These are phyloP conservation scores for Lasiurus cinereus DNA, from an alignment of 2,113 vertebrate species.

Conservation along the genomic window DNA sequence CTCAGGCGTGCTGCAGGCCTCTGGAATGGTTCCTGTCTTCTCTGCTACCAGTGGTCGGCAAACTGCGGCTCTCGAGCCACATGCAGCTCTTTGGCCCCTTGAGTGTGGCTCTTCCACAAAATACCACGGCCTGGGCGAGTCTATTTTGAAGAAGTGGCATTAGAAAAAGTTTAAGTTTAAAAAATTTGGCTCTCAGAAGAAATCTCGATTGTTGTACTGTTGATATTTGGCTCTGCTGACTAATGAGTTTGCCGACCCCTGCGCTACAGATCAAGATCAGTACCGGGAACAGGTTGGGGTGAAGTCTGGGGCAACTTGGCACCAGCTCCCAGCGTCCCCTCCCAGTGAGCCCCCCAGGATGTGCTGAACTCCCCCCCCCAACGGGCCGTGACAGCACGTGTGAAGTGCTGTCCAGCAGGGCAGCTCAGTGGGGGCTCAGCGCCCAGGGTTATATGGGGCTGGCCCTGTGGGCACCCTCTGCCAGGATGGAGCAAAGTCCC, in stretches of 20 bases:
- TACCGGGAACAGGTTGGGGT: neutral
- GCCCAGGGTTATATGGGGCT: neutral
- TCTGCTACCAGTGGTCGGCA: no score
- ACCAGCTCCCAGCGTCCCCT: neutral
- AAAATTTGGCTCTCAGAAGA: no score
- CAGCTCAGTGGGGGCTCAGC: accelerated
- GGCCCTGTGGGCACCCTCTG: neutral
- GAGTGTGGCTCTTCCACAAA: no score
- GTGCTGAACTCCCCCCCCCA: no score
- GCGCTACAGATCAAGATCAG: accelerated
- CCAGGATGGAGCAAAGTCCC: accelerated
- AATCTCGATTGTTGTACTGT: no score
- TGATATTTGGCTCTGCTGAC: no score
- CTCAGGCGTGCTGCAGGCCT: accelerated
- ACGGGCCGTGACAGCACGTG: neutral
- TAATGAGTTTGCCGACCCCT: no score
- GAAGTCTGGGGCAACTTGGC: neutral
- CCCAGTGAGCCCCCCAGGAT: neutral
- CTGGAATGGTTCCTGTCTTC: neutral
- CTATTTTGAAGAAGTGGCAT: no score
- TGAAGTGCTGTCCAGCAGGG: neutral
- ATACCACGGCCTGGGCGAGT: no score
- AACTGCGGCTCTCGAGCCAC: no score
- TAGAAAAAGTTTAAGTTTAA: no score
- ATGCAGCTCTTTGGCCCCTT: no score